These are phyloP conservation scores for Dromococcyx pavoninus DNA, from an alignment of 2,797 vertebrate species.

Conservation along the genomic window DNA sequence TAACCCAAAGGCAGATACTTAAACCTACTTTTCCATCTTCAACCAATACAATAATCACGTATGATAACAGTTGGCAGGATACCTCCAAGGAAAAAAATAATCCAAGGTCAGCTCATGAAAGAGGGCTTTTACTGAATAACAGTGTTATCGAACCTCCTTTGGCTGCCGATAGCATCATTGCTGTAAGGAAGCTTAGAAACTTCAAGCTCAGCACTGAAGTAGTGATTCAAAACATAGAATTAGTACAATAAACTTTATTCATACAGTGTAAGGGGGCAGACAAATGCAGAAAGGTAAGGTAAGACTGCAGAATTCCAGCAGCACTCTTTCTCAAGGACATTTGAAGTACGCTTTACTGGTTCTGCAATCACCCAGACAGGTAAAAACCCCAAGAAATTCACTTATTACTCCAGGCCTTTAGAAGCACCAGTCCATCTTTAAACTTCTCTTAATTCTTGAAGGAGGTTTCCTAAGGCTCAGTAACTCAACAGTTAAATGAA, in stretches of 20 bases:
- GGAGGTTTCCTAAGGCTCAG: neutral
- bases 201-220: neutral
- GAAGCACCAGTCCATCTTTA: neutral
- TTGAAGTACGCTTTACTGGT: neutral
- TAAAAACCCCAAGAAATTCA: neutral
- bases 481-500: neutral
- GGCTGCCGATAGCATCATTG: neutral
- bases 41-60: neutral
- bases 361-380: neutral
- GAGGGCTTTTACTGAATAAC: constrained; percentile 3
- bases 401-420: neutral
- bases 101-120: constrained; percentile 39
- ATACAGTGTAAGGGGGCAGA: neutral
- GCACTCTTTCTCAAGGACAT: neutral
- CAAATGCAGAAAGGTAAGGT: neutral
- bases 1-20: neutral
- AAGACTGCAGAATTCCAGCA: neutral
- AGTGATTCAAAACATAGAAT: neutral
- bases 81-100: neutral
- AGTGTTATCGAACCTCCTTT: neutral
- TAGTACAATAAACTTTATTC: constrained; percentile 14
- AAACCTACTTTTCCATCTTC: constrained; percentile 2
- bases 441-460: neutral
- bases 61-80: neutral
- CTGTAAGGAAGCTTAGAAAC: neutral